Evolutionary conservation across 2,113 vertebrate species (phyloP).

Genomic region (Neodon shergylaensis): DNA sequence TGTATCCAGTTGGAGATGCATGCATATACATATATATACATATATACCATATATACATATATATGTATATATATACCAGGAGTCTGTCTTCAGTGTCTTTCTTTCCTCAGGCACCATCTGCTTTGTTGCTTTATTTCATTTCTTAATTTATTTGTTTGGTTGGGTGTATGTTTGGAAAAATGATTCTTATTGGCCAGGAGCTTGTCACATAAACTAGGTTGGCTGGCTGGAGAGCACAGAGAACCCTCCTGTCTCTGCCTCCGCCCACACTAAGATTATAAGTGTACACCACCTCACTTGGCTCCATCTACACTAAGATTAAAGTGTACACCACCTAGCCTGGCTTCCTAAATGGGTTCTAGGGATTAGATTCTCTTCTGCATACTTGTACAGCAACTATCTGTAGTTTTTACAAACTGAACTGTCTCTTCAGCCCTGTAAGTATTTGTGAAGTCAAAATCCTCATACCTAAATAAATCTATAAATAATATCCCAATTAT

Average conservation of each 20-base stretch:
- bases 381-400: too few relatives aligned
- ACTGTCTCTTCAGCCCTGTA: not conserved
- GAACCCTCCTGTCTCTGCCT: not conserved
- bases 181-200: not conserved
- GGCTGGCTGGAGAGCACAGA: not conserved
- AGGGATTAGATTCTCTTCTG: too few relatives aligned
- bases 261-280: not conserved
- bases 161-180: not conserved
- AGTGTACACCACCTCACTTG: not conserved
- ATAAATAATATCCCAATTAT: not conserved
- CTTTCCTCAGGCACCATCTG: not conserved
- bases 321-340: too few relatives aligned
- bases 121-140: not conserved
- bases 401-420: not conserved
- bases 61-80: too few relatives aligned
- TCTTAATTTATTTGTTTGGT: not conserved
- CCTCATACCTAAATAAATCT: not conserved
- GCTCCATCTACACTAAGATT: not conserved
- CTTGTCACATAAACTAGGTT: not conserved
- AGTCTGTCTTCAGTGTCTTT: not conserved
- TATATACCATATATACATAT: too few relatives aligned
- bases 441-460: not conserved
- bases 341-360: not conserved
- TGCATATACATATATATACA: too few relatives aligned
- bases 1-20: not conserved